Evolutionary conservation across 1,140 invertebrate genomes (phyloP), one percentile per base, ranked within the genome.

Genomic region (Bombus fervidus): DNA sequence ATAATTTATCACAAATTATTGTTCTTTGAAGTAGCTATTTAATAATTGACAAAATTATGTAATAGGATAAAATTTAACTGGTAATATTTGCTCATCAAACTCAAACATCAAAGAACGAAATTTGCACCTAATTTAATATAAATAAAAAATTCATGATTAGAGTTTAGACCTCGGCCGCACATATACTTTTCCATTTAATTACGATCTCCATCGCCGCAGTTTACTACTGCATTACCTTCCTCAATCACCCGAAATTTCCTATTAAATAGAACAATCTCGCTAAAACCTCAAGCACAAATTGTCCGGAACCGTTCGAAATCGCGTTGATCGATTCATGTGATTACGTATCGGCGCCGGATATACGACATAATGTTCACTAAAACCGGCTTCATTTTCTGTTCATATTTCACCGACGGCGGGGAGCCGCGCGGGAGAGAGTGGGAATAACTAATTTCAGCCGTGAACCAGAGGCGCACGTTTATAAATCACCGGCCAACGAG

Each of bases 371-470:
- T 25, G 77, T 79, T 41, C 3, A 34, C n/a, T 34, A 37, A 68
- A 79, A 68, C 62, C 62, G 39, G 62, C 77, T 79, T 68, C 62
- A 68, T 79, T 79, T 79, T 79, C 39, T 28, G 12, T 68, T 79
- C 62, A 34, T 68, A 79, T 79, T 79, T 68, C 64, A 79, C 64
- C 22, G 41, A 15, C 34, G 39, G 4, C 13, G 71, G n/a, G 72
- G n/a, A 10, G 18, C 2, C n/a, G 9, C 10, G 69, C 13, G 28
- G 41, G 2, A 15, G 47, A 37, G 25, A 39, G 28, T 13, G 15
- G 28, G 68, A 66, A 28, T 82, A 82, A 82, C 72, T 75, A 82
- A 82, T 82, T 82, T 53, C n/a, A 78, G 9, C 75, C 64, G 47
- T 69, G 75, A 57, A n/a, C 47, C 53, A 43, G 57, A 41, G n/a